Percentiles rank a stretch among this genome's conserved stretches.
Evolutionary conservation across 2,888 invertebrate species (phyloP).

Genomic region (Troilus luridus): DNA sequence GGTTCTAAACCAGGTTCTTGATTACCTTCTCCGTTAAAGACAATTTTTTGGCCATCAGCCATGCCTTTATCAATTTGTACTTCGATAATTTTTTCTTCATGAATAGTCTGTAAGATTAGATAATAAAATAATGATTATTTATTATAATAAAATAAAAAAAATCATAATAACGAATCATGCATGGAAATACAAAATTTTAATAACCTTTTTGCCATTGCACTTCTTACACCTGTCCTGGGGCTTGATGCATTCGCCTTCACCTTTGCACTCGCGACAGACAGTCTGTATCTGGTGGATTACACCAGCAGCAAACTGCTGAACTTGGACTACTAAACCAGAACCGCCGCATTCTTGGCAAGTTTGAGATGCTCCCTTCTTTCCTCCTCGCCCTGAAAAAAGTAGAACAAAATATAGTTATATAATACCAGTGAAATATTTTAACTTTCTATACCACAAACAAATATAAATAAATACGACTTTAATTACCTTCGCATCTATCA

Average conservation of each 20-base stretch:
- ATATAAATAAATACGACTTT: background rate
- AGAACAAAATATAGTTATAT: background rate
- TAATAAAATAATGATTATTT: background rate
- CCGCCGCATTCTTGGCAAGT: conserved; percentile 91
- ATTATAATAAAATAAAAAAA: background rate
- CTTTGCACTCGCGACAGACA: conserved; percentile 88
- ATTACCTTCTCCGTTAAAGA: conserved; percentile 95
- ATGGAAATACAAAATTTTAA: background rate
- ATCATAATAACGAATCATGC: background rate
- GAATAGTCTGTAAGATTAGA: conserved; percentile 73
- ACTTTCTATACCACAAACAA: background rate
- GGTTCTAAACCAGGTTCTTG: conserved; percentile 95
- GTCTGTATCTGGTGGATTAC: conserved; percentile 94
- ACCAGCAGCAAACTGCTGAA: conserved; percentile 82
- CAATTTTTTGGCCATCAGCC: conserved; percentile 95
- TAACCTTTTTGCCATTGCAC: conserved; percentile 88
- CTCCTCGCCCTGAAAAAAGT: conserved; percentile 78
- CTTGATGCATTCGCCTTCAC: conserved; percentile 87
- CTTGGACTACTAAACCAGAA: conserved; percentile 83
- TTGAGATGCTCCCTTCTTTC: conserved; percentile 92
- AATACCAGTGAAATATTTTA: background rate
- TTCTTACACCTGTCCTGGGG: conserved; percentile 94
- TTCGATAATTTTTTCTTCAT: conserved; percentile 94
- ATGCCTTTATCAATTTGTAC: conserved; percentile 96
- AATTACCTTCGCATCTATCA: conserved; percentile 90